Percentiles rank a stretch among this genome's conserved stretches.
These are phyloP conservation scores for Microtus pennsylvanicus DNA, from an alignment of 2,113 vertebrate genomes.

Conservation along the genomic window DNA sequence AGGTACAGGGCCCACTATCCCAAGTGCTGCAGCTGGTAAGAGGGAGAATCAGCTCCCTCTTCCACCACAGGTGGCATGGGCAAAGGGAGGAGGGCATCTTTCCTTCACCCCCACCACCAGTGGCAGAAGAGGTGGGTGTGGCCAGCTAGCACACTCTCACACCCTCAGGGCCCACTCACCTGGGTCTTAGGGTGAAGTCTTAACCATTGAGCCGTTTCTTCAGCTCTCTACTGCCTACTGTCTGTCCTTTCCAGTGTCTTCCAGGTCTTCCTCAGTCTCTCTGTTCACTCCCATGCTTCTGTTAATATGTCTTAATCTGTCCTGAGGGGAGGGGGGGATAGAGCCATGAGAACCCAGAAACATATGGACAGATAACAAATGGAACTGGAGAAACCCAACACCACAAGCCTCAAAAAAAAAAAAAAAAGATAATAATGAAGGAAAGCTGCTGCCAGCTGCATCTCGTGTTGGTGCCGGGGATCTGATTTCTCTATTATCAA, in stretches of 20 bases:
- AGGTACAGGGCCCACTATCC: not conserved
- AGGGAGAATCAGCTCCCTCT: not conserved
- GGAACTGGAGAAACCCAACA: slow-evolving; percentile 54
- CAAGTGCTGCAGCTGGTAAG: not conserved
- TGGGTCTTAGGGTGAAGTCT: not conserved
- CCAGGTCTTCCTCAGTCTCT: not conserved
- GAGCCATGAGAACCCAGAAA: slow-evolving; percentile 26
- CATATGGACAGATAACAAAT: slow-evolving; percentile 67
- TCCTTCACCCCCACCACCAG: not conserved
- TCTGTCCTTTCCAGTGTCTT: not conserved
- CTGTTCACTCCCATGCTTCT: not conserved
- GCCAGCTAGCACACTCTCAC: not conserved
- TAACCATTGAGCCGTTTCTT: not conserved
- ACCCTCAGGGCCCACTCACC: not conserved
- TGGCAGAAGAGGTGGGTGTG: not conserved
- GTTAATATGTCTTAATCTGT: not conserved
- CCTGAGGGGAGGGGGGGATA: no score
- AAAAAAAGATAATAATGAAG: slow-evolving; percentile 63
- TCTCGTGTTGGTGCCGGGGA: slow-evolving; percentile 63
- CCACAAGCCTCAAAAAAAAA: slow-evolving; percentile 26
- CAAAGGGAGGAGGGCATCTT: not conserved
- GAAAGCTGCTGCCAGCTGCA: slow-evolving; percentile 72
- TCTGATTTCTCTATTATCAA: slow-evolving; percentile 74
- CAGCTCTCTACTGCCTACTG: not conserved
- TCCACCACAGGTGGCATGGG: not conserved